Percentiles rank a stretch among this genome's conserved stretches.
phyloP scores from a whole-genome alignment of 92 coral and sea anemone genomes.

The Zoanthus gigantus region DNA sequence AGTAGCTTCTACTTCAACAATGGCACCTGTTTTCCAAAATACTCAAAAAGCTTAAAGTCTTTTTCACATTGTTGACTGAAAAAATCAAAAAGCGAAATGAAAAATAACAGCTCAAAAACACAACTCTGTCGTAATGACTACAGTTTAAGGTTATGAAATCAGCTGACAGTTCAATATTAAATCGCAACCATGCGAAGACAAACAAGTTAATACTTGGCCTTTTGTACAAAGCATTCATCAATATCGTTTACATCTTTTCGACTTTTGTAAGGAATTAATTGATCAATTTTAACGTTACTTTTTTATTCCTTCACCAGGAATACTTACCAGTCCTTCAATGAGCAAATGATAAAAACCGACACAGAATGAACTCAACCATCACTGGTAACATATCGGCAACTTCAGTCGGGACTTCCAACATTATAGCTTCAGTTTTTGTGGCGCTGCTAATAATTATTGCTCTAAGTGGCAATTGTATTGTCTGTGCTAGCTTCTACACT shows the following conservation, averaged over 20 bases:
- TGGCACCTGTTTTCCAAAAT: not conserved
- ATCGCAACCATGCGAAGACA: not conserved
- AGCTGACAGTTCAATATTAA: not conserved
- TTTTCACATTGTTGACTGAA: not conserved
- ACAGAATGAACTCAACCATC: constrained; percentile 26
- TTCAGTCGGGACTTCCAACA: constrained; percentile 52
- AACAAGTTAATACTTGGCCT: not conserved
- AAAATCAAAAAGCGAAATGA: not conserved
- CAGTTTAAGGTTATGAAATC: not conserved
- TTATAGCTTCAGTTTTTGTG: constrained; percentile 82
- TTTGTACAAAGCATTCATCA: not conserved
- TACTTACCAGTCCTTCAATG: not conserved
- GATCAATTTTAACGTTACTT: not conserved
- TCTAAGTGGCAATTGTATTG: constrained; percentile 82
- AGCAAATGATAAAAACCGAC: not conserved
- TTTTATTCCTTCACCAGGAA: constrained; percentile 19
- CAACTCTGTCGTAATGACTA: not conserved
- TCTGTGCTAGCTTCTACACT: constrained; percentile 83
- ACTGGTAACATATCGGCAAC: not conserved
- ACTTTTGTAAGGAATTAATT: not conserved
- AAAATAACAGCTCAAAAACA: not conserved
- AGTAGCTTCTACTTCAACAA: not conserved
- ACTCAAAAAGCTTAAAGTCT: not conserved
- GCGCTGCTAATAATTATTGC: constrained; percentile 79
- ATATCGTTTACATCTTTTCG: not conserved